These are phyloP conservation scores for Trissolcus japonicus DNA, from an alignment of 2,888 invertebrate genomes.

Conservation along the genomic window DNA sequence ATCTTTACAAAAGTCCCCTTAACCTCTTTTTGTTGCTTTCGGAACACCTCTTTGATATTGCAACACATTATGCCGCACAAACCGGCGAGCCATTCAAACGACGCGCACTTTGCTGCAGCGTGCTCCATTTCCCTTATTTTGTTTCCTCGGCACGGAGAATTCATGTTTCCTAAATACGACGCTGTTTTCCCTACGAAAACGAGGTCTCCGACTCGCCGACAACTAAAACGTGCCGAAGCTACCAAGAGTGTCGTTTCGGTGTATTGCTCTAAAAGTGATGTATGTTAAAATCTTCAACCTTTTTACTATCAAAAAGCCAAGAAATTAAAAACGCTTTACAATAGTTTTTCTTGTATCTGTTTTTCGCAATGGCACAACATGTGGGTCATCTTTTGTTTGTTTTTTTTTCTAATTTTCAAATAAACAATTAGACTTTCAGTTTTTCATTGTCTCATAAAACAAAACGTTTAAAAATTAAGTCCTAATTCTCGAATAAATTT, in stretches of 20 bases:
- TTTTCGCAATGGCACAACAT: no score
- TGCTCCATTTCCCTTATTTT: conserved; percentile 65
- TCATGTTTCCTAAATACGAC: conserved; percentile 48
- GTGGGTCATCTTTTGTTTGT: no score
- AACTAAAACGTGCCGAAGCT: conserved; percentile 1
- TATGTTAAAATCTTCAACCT: background rate
- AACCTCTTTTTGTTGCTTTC: conserved; percentile 42
- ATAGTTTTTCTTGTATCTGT: no score
- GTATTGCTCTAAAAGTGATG: background rate
- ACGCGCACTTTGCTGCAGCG: conserved; percentile 60
- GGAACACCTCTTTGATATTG: conserved; percentile 39
- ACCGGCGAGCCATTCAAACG: conserved; percentile 30
- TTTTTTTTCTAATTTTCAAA: no score
- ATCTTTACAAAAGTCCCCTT: conserved; percentile 35
- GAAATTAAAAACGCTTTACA: no score
- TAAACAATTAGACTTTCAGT: no score
- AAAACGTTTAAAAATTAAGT: no score
- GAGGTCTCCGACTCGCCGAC: conserved; percentile 14
- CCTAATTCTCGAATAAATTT: no score
- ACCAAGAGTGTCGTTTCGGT: background rate
- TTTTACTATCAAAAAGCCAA: no score
- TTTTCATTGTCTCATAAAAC: no score
- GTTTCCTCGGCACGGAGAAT: conserved; percentile 27
- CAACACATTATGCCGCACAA: conserved; percentile 28
- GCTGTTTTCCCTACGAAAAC: conserved; percentile 18